Base-by-base conservation (phyloP, 1,140 invertebrate species). In the Nixonia krombeini region DNA sequence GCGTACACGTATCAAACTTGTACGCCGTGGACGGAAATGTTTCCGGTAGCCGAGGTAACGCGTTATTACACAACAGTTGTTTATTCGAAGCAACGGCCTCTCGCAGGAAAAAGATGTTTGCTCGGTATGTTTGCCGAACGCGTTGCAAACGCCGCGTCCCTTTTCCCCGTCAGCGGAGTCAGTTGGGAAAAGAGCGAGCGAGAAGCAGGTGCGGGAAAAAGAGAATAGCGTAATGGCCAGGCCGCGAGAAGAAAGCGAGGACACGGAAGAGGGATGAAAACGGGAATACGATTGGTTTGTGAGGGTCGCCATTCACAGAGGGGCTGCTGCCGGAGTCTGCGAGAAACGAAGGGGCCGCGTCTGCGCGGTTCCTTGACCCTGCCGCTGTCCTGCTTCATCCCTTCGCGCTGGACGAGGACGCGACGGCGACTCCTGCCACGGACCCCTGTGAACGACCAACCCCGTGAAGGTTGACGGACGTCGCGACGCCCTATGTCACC, bases 281-380 rank as follows among this genome's bases (percentile, higher is more conserved):
- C 82, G 82, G 79, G 79, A 82, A 84, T 83, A 84, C 84, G 83
- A 84, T 84, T 85, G 83, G 83, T 85, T 85, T 84, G 83, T 76
- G 76, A 82, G 78, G 74, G 78, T 85, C 82, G 82, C 83, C 83
- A 85, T 85, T 85, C 79, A 84, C 79, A 59, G 65, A 68, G 75
- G 74, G 79, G 78, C 76, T 80, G 76, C 62, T 73, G 72, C 70
- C 53, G 79, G 80, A 85, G 80, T 81, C 78, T 83, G 72, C 62
- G 73, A 73, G 72, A 58, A 55, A 55, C 51, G 53, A 67, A 47
- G 46, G 40, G 52, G 55, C 51, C 65, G 78, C 76, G 78, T 75
- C 78, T 80, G 82, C 84, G 82, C 82, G 72, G 78, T 83, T 83
- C 78, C 79, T 84, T 83, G 81, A 83, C 82, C 76, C 79, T 82